Conservation (phyloP, 2,113 vertebrate genomes). For the Spheniscus mendiculus region DNA sequence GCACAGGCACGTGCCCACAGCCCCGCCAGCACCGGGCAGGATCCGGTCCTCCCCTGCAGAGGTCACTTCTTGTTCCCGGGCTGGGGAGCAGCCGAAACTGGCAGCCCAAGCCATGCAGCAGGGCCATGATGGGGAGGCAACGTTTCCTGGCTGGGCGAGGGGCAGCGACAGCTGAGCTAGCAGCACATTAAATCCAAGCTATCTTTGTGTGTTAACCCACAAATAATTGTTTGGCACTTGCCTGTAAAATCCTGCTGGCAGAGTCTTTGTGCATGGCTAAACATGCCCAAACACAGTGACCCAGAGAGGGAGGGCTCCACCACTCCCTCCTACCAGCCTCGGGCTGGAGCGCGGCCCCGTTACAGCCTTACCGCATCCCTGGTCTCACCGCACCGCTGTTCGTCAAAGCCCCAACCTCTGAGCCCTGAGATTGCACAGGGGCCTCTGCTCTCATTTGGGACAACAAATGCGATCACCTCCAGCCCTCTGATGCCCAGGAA, state of each 20-base stretch:
- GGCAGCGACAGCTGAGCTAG: not conserved
- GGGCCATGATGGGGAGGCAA: accelerated
- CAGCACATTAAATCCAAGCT: not conserved
- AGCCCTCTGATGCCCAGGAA: not conserved
- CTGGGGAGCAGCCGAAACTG: not conserved
- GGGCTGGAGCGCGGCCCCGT: not conserved
- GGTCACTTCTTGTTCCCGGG: not conserved
- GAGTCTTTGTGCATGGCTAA: accelerated
- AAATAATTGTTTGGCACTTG: not conserved
- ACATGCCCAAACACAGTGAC: not conserved
- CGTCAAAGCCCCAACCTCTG: accelerated
- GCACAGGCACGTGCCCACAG: not conserved
- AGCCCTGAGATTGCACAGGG: not conserved
- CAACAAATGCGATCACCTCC: accelerated
- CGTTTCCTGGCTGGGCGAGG: accelerated
- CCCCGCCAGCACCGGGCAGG: not conserved
- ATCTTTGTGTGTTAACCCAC: not conserved
- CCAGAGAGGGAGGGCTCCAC: not conserved
- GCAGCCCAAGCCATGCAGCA: not conserved
- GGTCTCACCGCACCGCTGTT: accelerated
- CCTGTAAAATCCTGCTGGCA: not conserved
- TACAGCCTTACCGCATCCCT: not conserved
- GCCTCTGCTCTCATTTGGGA: accelerated
- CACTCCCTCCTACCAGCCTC: not conserved
- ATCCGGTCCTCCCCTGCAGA: not conserved